Evolutionary conservation across 2,797 vertebrate species (phyloP), one percentile per base, ranked within the genome.

Genomic region (Aulostomus chinensis): DNA sequence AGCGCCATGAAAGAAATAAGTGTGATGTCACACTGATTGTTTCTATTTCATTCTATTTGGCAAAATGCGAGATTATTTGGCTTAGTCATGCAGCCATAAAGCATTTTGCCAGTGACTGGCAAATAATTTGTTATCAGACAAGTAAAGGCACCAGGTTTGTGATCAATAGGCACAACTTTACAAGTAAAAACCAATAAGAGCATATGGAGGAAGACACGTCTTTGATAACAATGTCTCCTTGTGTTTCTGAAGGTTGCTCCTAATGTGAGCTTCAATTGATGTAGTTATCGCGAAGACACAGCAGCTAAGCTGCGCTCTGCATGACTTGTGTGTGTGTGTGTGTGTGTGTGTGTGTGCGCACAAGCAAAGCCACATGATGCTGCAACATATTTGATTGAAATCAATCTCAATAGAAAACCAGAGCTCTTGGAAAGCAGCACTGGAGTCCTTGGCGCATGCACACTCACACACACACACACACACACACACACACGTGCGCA

Each of bases 191-290:
- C n/a, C 54, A 36, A 41, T 41, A 26, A 54, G 16, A 32, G 24
- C 12, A 12, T 34, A 36, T 30, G 29, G 22, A 36, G 28, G 28
- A 55, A 41, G 40, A 49, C 18, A 42, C 32, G 22, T n/a, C 32
- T 68, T 62, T 40, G 51, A 63, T 68, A 50, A 54, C 24, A 5
- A 42, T 20, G 31, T 49, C 21, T 40, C 20, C 40, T 11, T 40
- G 40, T 25, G 28, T 48, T 49, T 62, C 37, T 25, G 52, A 75
- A 75, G 58, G 72, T 63, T n/a, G n/a, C n/a, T n/a, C n/a, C n/a
- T n/a, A n/a, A n/a, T n/a, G n/a, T 68, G 76, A 67, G 73, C 58
- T 59, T 43, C 63, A 77, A 83, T 68, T 62, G 68, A 45, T 62
- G 18, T 30, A 56, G 68, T 72, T 64, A 75, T 77, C 63, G 26